Conservation (phyloP, 2,797 vertebrate genomes). For the Bovichtus variegatus region DNA sequence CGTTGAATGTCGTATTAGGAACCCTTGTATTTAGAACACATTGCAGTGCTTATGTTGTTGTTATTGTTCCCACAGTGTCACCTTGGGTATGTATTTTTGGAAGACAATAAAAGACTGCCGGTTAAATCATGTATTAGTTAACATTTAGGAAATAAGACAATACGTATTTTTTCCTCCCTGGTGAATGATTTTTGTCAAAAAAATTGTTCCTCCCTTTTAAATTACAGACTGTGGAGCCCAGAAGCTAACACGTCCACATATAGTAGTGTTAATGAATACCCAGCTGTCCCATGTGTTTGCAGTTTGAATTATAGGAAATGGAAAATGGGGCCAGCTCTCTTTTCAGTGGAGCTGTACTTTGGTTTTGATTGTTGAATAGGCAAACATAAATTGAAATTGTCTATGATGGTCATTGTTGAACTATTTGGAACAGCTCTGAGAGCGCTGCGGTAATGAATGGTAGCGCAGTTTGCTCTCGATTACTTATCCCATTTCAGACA, state of each 20-base stretch:
- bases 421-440: constrained; percentile 6
- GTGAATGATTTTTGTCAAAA: constrained; percentile 10
- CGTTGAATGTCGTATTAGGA: constrained; percentile 56
- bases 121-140: constrained; percentile 5
- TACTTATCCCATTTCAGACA: constrained; percentile 37
- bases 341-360: constrained; percentile 29
- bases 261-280: constrained; percentile 45
- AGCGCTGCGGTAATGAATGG: constrained; percentile 20
- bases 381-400: constrained; percentile 24
- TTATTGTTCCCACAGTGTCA: constrained; percentile 22
- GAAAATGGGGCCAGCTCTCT: constrained; percentile 38
- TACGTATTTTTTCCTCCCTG: constrained; percentile 10
- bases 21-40: constrained; percentile 41
- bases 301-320: constrained; percentile 41
- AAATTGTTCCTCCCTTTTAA: background rate
- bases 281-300: constrained; percentile 47
- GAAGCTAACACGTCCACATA: constrained; percentile 26
- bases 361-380: constrained; percentile 29
- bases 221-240: constrained; percentile 11
- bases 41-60: constrained; percentile 22
- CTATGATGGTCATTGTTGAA: constrained; percentile 25
- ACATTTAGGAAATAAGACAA: constrained; percentile 5
- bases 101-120: constrained; percentile 4
- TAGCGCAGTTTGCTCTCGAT: constrained; percentile 23
- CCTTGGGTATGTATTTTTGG: constrained; percentile 1